phyloP scores from a whole-genome alignment of 1,140 invertebrate species.

The Gonioctena quinquepunctata region DNA sequence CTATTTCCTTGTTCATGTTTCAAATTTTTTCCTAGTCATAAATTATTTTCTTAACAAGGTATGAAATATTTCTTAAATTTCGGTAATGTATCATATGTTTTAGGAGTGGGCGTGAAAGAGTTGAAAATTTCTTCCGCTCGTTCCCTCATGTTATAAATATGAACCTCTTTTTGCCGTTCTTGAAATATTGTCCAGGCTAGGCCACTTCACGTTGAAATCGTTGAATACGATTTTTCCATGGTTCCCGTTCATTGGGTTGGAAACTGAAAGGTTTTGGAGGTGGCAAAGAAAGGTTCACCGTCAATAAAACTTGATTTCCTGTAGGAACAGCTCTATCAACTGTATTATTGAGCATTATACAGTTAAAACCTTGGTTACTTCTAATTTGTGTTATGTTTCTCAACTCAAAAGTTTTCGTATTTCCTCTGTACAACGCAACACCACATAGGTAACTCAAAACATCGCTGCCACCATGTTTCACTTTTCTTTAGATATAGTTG shows the following conservation, averaged over 20 bases:
- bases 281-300: background rate
- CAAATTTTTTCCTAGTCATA: background rate
- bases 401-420: background rate
- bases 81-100: background rate
- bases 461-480: no score
- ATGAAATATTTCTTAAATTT: background rate
- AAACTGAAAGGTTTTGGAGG: background rate
- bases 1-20: background rate
- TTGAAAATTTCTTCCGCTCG: background rate
- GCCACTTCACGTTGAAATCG: background rate
- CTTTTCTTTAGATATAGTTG: no score
- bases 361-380: no score
- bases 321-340: no score
- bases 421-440: background rate
- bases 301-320: background rate
- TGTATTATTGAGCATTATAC: no score
- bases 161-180: background rate
- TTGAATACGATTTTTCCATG: background rate
- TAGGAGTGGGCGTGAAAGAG: background rate
- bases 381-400: no score
- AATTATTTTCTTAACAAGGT: background rate
- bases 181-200: background rate
- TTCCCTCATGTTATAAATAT: background rate
- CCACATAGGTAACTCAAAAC: background rate
- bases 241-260: background rate